These are phyloP conservation scores for Eristalinus sepulchralis DNA, from an alignment of 2,888 invertebrate species.

Conservation along the genomic window DNA sequence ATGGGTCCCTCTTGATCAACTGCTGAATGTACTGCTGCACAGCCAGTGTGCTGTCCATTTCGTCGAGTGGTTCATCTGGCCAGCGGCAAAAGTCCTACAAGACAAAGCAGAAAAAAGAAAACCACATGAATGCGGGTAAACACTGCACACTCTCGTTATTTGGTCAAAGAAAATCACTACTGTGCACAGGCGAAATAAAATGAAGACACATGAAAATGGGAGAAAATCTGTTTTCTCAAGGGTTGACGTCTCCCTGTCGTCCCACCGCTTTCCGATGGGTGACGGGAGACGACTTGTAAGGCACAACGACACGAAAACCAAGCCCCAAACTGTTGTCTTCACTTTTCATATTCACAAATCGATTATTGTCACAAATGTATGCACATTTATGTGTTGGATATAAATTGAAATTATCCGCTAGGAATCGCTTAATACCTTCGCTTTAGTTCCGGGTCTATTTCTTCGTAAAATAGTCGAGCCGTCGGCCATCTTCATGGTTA, in stretches of 20 bases:
- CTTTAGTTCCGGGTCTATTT: slow-evolving; percentile 95
- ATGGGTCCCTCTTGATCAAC: slow-evolving; percentile 94
- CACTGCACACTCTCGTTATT: slow-evolving; percentile 14
- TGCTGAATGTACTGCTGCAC: slow-evolving; percentile 99
- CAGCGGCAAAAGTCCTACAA: slow-evolving; percentile 97
- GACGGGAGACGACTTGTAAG: background rate
- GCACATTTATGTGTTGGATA: background rate
- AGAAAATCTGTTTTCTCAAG: slow-evolving; percentile 40
- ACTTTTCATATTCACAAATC: slow-evolving; percentile 57
- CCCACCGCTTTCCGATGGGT: background rate
- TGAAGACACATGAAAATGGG: slow-evolving; percentile 31
- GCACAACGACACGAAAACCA: slow-evolving; percentile 53
- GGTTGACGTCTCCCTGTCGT: slow-evolving; percentile 34
- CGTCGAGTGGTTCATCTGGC: slow-evolving; percentile 99
- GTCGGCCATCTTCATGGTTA: slow-evolving; percentile 91
- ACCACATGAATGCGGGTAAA: slow-evolving; percentile 1
- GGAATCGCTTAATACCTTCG: slow-evolving; percentile 84
- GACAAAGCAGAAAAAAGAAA: slow-evolving; percentile 1
- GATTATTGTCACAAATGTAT: slow-evolving; percentile 34
- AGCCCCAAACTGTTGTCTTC: slow-evolving; percentile 61
- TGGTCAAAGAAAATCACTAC: slow-evolving; percentile 1
- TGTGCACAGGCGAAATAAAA: background rate
- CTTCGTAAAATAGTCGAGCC: slow-evolving; percentile 90
- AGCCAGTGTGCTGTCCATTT: slow-evolving; percentile 99
- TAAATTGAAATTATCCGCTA: slow-evolving; percentile 56